These are phyloP conservation scores for Gnathonemus longibarbis DNA, from an alignment of 2,113 vertebrate genomes.

Conservation along the genomic window DNA sequence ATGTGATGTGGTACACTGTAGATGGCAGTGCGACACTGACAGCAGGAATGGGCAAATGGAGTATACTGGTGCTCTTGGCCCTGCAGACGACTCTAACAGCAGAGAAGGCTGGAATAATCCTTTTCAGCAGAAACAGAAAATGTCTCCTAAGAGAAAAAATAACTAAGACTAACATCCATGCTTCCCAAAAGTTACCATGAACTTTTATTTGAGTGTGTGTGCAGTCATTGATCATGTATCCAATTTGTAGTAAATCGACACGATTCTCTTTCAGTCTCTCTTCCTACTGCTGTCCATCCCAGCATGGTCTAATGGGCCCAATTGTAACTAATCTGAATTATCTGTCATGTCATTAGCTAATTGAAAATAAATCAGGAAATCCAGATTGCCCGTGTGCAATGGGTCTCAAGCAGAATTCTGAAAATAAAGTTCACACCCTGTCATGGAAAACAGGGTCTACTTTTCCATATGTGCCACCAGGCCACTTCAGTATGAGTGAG, in stretches of 20 bases:
- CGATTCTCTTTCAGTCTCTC: not conserved
- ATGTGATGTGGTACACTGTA: not conserved
- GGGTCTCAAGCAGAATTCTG: not conserved
- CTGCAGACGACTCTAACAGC: not conserved
- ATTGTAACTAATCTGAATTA: conserved; percentile 16
- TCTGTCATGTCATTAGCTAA: conserved; percentile 17
- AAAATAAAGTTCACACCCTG: not conserved
- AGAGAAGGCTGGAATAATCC: not conserved
- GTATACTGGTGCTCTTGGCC: not conserved
- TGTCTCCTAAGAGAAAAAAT: not conserved
- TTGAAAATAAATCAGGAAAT: conserved; percentile 3
- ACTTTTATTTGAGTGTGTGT: not conserved
- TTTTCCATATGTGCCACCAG: not conserved
- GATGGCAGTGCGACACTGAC: too few species aligned
- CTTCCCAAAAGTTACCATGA: not conserved
- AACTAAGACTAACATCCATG: not conserved
- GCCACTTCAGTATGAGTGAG: not conserved
- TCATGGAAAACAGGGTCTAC: not conserved
- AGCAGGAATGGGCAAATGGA: not conserved
- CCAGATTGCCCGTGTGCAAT: not conserved
- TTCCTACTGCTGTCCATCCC: not conserved
- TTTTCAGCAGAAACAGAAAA: not conserved
- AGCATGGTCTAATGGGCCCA: not conserved
- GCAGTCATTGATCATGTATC: not conserved
- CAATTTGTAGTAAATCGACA: not conserved